Evolutionary conservation across 2,113 vertebrate genomes (phyloP).

Genomic region (Anas platyrhynchos): DNA sequence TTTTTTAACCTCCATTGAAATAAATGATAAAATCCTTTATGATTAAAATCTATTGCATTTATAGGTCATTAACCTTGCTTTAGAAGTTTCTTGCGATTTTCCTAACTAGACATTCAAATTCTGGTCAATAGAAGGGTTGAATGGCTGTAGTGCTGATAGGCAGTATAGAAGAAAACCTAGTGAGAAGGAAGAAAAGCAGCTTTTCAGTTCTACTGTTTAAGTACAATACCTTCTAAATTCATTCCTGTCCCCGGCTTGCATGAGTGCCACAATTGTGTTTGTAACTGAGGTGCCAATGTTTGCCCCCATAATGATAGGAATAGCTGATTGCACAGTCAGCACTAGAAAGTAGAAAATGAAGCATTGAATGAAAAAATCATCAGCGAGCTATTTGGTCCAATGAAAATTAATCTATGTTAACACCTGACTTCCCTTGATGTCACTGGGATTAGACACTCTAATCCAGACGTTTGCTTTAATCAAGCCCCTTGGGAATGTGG

Average conservation of each 20-base stretch:
- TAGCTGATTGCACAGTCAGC: conserved; percentile 84
- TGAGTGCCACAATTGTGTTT: conserved; percentile 94
- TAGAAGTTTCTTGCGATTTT: neutral
- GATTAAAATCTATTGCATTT: neutral
- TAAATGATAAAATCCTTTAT: neutral
- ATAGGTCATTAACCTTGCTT: neutral
- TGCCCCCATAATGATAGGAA: conserved; percentile 97
- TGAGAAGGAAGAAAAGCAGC: neutral
- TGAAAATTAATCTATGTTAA: neutral
- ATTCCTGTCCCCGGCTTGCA: conserved; percentile 93
- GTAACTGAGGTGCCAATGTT: conserved; percentile 98
- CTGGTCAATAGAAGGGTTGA: neutral
- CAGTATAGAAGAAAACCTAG: neutral
- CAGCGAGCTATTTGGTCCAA: neutral
- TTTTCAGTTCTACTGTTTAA: neutral
- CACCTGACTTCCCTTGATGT: neutral
- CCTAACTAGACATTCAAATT: neutral
- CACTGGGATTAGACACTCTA: neutral
- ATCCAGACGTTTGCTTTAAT: neutral
- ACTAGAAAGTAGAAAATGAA: conserved; percentile 76
- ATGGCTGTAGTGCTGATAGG: neutral
- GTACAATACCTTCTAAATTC: conserved; percentile 91
- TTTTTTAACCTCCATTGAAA: neutral
- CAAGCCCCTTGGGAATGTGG: fast-evolving
- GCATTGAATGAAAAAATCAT: neutral